These are phyloP conservation scores for Odontomyia ornata DNA, from an alignment of 2,888 invertebrate species.

Conservation along the genomic window DNA sequence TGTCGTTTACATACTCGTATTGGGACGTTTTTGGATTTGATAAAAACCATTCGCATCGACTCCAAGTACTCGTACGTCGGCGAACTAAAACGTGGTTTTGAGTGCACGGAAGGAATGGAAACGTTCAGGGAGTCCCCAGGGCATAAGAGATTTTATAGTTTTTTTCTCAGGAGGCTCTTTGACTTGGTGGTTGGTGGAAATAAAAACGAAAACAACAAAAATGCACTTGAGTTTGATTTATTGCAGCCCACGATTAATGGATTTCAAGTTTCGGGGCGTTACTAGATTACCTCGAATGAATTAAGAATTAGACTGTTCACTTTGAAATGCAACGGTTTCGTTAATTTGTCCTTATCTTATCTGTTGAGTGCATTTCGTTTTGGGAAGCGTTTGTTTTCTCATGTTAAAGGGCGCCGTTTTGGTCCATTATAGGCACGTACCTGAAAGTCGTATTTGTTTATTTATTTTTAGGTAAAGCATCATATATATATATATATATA, in stretches of 20 bases:
- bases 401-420: background rate
- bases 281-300: conserved; percentile 16
- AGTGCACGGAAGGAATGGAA: no score
- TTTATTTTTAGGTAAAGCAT: no score
- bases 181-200: background rate
- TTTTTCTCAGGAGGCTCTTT: conserved; percentile 13
- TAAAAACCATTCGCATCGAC: conserved; percentile 9
- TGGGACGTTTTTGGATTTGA: conserved; percentile 29
- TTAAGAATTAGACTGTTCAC: conserved; percentile 21
- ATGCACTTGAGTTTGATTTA: conserved; percentile 37
- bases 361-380: background rate
- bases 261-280: conserved; percentile 22
- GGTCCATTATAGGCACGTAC: background rate
- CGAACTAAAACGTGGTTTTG: background rate
- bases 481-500: no score
- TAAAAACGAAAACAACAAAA: background rate
- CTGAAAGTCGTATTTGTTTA: no score
- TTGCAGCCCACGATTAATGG: conserved; percentile 14
- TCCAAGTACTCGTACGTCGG: no score
- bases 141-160: conserved; percentile 11
- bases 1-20: conserved; percentile 45
- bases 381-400: background rate
- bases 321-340: conserved; percentile 22
- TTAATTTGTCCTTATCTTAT: conserved; percentile 6
- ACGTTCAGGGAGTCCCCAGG: no score